Base-by-base conservation (phyloP, 2,888 invertebrate genomes). In the Eupithecia inturbata region DNA sequence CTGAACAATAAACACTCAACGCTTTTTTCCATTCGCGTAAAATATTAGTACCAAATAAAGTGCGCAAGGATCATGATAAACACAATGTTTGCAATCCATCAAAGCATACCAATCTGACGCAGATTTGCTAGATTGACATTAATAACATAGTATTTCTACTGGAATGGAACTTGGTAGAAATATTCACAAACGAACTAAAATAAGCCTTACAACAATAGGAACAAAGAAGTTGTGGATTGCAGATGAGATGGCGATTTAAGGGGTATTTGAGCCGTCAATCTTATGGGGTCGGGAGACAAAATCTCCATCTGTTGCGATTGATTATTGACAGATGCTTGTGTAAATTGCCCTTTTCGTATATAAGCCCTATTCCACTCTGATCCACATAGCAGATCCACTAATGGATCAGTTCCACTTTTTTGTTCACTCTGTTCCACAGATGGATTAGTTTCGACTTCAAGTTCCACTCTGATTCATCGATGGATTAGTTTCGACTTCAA, bases 241-340 rank as follows among this genome's bases (percentile, higher is more conserved):
- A 77, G 69, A 79, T 77, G 76, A 74, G 67, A 74, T 79, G 74
- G 79, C 77, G 75, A 79, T 79, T 80, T 79, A 78, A 80, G 78
- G 79, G 81, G 84, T 87, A 87, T 87, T 87, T 86, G 87, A 85
- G 80, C 82, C 84, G 87, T 88, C 87, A 82, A 87, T 88, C 87
- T 87, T 83, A 81, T 83, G 82, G 82, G 84, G 85, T 79, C 82
- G 77, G 78, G 77, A 80, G 81, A 82, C 78, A 79, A 78, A 76
- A 80, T 79, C 74, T 77, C 77, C 76, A 77, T 78, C 72, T 71
- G 69, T 73, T 76, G 79, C 80, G 83, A 84, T 85, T 81, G 82
- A 82, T 81, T 82, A 82, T 82, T 76, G 79, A 78, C 77, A 79
- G 78, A 76, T 76, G 74, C 72, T 73, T 75, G 73, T 73, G 76